Base-by-base conservation (phyloP, 2,113 vertebrate species). In the Elachura formosa region DNA sequence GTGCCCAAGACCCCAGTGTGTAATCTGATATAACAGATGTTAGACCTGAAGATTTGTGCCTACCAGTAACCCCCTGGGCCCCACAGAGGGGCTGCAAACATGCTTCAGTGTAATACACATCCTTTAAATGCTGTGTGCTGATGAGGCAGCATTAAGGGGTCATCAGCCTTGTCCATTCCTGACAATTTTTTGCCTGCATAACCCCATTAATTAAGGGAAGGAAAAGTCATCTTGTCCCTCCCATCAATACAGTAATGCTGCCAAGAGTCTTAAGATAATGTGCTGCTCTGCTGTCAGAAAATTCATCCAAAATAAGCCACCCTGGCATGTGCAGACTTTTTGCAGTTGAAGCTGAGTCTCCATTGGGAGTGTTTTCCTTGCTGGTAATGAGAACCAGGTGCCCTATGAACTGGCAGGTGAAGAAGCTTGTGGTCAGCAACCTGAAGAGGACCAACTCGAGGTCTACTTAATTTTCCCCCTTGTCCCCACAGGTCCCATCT, bases 121-220 rank as follows among this genome's bases (percentile, higher is more conserved):
- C 89, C 59, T 95, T 84, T 92, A 88, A 90, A 84, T 48, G 72
- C 43, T 91, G 63, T 6, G 5, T 85, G 64, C 87, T 95, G 78
- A 85, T 80, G 72, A 87, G 64, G 90, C 85, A 86, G 52, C 36
- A 74, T 88, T 91, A 91, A 92, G 45, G 29, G 76, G 59, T 86
- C 87, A 94, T 84, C 52, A 93, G 56, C 72, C 82, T 84, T 17
- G 40, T 93, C 76, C 31, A 68, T 89, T 90, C 46, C 52, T 18
- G 40, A 74, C 17, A 72, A 40, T 15, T 74, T 91, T 82, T 95
- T 94, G 62, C 55, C 71, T 73, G 21, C n/a, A 45, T 56, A 95
- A 83, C 68, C 40, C 59, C 22, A 52, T 93, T 90, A 90, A 83
- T 91, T 93, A 93, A 83, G 61, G 48, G 63, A 95, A 62, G 40